Base-by-base conservation (phyloP, 2,113 vertebrate genomes). In the Bubalus kerabau region DNA sequence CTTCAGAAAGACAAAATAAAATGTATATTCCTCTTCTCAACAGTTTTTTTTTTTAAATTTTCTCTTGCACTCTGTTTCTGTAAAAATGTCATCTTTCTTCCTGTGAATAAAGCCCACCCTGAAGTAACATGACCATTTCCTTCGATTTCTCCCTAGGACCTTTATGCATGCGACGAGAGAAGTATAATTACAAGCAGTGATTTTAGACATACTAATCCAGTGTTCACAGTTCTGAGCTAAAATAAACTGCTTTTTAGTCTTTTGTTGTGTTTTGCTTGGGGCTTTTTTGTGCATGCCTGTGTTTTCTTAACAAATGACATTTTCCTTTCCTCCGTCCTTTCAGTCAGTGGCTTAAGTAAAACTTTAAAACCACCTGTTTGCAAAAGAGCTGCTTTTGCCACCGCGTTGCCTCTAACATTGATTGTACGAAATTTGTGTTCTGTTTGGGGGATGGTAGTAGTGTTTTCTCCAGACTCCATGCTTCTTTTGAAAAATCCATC, bases 301-400 rank as follows among this genome's bases (percentile, higher is more conserved):
- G 17, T 90, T 46, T 88, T 40, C 14, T 90, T 81, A 30, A 95
- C 30, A 90, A 85, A 67, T 86, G 85, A n/a, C 32, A 4, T 16
- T 80, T 90, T 56, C 4, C 5, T 91, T 74, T 62, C 17, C 4
- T 92, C 23, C 0, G 0, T 74, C 81, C 50, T 52, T 91, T 50
- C 56, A 50, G 30, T 24, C 56, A 32, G 26, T 21, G 32, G 21
- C 23, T 83, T 78, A 91, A 95, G 83, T 64, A 80, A 52, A 97
- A 98, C 60, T 97, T 98, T 59, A 52, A 95, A 98, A 93, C 97
- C 97, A 98, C 98, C 96, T 98, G 98, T 98, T 98, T 91, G 97
- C 90, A 86, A 21, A 76, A 84, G 56, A 94, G 52, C 57, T 93
- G 76, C 50, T 56, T 88, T n/a, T 32, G n/a, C 48, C 48, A 30